Evolutionary conservation across 2,113 vertebrate genomes (phyloP).

Genomic region (Apodemus speciosus): DNA sequence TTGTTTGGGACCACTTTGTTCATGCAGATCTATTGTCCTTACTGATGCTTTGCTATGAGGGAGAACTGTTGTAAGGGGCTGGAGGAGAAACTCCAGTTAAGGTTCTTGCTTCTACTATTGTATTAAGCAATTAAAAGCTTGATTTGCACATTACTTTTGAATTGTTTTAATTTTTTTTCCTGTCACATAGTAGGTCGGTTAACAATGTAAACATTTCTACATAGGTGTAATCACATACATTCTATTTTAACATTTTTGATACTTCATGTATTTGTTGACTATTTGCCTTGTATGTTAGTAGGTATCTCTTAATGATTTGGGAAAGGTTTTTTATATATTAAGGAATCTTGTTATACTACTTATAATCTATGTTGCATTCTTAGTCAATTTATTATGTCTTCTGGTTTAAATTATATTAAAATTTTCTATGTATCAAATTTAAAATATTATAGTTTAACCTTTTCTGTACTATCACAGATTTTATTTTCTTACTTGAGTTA

Average conservation of each 20-base stretch:
- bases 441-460: background rate
- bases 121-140: background rate
- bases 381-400: background rate
- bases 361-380: background rate
- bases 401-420: background rate
- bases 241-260: background rate
- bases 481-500: background rate
- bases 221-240: background rate
- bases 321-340: slow-evolving; percentile 26
- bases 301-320: slow-evolving; percentile 41
- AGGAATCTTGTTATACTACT: background rate
- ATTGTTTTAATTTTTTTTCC: background rate
- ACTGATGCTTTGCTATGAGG: background rate
- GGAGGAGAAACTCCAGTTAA: background rate
- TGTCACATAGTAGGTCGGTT: background rate
- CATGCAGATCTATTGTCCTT: too few relatives aligned
- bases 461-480: background rate
- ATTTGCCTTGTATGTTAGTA: background rate
- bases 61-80: background rate
- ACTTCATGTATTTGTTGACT: background rate
- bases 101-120: background rate
- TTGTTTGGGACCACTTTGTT: background rate
- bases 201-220: background rate
- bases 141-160: background rate
- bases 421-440: background rate